These are phyloP conservation scores for Stichopus horrens DNA, from an alignment of 53 echinoderm and acorn worm genomes.

Conservation along the genomic window DNA sequence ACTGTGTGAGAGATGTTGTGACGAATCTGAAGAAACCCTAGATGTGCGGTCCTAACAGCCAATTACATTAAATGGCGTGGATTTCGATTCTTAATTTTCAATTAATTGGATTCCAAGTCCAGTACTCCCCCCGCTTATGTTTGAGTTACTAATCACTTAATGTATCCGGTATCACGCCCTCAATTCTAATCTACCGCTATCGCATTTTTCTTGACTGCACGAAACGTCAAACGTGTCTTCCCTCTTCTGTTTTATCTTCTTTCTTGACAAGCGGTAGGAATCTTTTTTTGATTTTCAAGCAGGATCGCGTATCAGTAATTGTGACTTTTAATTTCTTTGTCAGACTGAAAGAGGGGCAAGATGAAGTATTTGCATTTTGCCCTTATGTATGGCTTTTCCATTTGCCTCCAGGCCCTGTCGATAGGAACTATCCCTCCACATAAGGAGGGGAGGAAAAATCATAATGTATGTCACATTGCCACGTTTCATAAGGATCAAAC, in stretches of 20 bases:
- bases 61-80: constrained; percentile 34
- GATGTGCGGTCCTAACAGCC: constrained; percentile 9
- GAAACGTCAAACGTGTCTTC: background rate
- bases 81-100: constrained; percentile 29
- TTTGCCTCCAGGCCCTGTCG: no score
- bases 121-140: background rate
- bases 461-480: no score
- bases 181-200: background rate
- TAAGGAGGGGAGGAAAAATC: no score
- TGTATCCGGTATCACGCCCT: constrained; percentile 35
- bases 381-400: no score
- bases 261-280: background rate
- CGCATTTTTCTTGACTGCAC: constrained; percentile 8
- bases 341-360: background rate
- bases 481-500: no score
- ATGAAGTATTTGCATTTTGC: no score
- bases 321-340: constrained; percentile 37
- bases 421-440: no score
- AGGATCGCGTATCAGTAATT: constrained; percentile 30
- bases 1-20: no score
- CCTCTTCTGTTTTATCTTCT: no score
- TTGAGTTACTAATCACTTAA: constrained; percentile 37
- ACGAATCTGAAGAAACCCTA: background rate
- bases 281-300: background rate
- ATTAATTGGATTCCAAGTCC: constrained; percentile 21